Conservation (phyloP, 2,797 vertebrate species). For the Tapirus indicus region DNA sequence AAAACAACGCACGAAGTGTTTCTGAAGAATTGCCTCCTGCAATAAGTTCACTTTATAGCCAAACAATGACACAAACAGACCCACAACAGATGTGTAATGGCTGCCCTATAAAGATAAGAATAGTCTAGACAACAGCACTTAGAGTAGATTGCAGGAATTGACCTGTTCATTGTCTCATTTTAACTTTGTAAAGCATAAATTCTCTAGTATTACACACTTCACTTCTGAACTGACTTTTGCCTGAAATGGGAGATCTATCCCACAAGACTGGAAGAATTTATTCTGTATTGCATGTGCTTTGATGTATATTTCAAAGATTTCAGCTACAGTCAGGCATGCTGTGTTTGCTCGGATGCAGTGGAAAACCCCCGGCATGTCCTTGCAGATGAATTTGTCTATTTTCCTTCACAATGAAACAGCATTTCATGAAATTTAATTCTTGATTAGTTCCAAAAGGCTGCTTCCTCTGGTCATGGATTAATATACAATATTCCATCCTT, state of each 20-base stretch:
- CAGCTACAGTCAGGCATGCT: neutral
- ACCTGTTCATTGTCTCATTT: neutral
- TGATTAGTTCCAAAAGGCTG: conserved; percentile 22
- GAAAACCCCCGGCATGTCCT: neutral
- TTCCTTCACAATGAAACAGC: neutral
- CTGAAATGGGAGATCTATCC: neutral
- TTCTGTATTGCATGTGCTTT: neutral
- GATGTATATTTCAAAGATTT: conserved; percentile 51
- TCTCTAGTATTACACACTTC: neutral
- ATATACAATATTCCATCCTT: neutral
- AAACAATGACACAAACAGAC: neutral
- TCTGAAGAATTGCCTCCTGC: neutral
- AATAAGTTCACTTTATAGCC: neutral
- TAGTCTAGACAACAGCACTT: neutral
- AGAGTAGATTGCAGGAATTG: neutral
- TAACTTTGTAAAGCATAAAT: neutral
- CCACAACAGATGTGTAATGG: neutral
- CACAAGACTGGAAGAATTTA: neutral
- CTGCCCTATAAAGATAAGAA: neutral
- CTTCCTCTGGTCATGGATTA: conserved; percentile 34
- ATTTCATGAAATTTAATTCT: conserved; percentile 59
- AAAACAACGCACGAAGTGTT: neutral
- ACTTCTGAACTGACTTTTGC: neutral
- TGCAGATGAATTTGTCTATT: neutral
- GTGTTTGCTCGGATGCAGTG: neutral